Percentiles rank a stretch among this genome's conserved stretches.
Conservation (phyloP, 2,888 invertebrate genomes). For the Athalia circularis region DNA sequence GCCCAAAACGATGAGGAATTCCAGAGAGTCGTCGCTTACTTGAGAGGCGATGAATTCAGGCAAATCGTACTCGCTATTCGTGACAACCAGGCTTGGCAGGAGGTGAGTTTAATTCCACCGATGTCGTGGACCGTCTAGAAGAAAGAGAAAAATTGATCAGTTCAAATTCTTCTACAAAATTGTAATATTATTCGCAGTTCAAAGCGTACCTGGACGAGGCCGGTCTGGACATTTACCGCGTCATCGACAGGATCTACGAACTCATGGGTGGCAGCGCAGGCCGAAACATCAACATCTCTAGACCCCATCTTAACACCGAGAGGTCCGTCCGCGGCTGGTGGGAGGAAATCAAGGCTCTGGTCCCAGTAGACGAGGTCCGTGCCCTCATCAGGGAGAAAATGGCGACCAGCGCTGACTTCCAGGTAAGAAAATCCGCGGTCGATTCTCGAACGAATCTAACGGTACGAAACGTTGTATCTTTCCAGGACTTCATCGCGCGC, state of each 20-base stretch:
- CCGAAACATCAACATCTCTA: neutral
- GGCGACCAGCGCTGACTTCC: constrained; percentile 17
- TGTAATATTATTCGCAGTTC: neutral
- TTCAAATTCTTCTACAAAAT: neutral
- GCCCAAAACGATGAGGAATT: constrained; percentile 28
- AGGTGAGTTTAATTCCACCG: neutral
- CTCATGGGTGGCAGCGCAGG: neutral
- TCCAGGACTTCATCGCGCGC: constrained; percentile 12
- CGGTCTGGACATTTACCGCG: neutral
- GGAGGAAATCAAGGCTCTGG: neutral
- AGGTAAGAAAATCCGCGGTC: neutral
- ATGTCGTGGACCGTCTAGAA: neutral
- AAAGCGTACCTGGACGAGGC: neutral
- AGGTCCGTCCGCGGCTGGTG: constrained; percentile 26
- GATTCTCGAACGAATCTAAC: neutral
- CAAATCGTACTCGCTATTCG: neutral
- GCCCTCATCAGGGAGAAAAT: neutral
- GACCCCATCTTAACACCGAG: too few relatives aligned
- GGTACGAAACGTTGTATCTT: neutral
- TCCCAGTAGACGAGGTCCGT: neutral
- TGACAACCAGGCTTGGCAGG: neutral
- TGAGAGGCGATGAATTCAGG: constrained; percentile 9
- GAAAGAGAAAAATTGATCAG: neutral
- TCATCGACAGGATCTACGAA: neutral
- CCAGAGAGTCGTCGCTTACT: neutral